Evolutionary conservation across 1,140 invertebrate genomes (phyloP), one percentile per base, ranked within the genome.

Genomic region (Cherax destructor): DNA sequence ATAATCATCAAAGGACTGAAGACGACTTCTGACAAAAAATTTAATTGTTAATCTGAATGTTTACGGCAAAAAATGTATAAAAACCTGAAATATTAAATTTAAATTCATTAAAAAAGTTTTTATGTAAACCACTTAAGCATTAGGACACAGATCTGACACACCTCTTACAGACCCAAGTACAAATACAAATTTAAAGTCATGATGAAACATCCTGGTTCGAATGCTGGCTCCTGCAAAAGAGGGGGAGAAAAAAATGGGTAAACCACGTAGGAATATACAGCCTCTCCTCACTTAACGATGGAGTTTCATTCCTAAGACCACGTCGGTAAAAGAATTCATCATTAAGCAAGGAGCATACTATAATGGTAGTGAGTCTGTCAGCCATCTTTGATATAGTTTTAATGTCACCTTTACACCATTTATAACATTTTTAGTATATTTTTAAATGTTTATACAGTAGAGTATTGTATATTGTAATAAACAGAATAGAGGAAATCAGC

Each of bases 121-220:
- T 56, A 16, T 21, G 79, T 81, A 18, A 56, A 56, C 30, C 50
- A 81, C 5, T 81, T 81, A 6, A 56, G 50, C 79, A 81, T 56
- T 18, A 81, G 16, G 56, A 24, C n/a, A 59, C 50, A 81, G 56
- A 56, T 56, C 79, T 56, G 79, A 81, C n/a, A 50, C n/a, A 56
- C 79, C n/a, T 24, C 56, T 24, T 59, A 56, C 56, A 52, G 49
- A 52, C 50, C 50, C 50, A 81, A 79, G 30, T 81, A 59, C 24
- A 59, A 81, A 81, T 41, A 41, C 21, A 74, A 9, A n/a, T 74
- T 21, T 21, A 4, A 30, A 30, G 69, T 74, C 9, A 30, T 74
- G 24, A 74, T 7, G 24, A 74, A 30, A 74, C 7, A 7, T 30
- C 69, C 7, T 74, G 16, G 69, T 74, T 74, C 24, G 24, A 74